Percentiles rank a stretch among this genome's conserved stretches.
phyloP scores from a whole-genome alignment of 2,888 invertebrate genomes.

The Frankliniella intonsa region DNA sequence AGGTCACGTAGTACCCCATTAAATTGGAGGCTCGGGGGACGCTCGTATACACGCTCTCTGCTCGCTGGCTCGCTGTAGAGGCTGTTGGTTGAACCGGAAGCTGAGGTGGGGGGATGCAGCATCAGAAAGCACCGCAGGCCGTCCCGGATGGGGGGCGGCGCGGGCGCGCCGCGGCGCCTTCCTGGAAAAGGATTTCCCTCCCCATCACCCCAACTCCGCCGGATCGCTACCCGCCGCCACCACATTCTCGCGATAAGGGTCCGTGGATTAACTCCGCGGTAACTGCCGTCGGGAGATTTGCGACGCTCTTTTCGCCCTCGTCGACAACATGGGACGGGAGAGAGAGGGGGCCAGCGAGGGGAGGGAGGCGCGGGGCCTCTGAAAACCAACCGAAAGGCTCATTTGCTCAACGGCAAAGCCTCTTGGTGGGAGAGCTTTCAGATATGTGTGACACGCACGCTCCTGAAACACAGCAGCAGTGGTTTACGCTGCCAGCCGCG shows the following conservation, averaged over 20 bases:
- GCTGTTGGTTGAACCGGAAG: no score
- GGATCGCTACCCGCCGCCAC: not conserved
- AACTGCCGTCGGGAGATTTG: slow-evolving; percentile 22
- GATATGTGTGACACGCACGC: not conserved
- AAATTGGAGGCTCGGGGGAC: no score
- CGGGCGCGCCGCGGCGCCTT: not conserved
- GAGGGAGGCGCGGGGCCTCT: not conserved
- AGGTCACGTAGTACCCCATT: no score
- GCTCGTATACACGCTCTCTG: no score
- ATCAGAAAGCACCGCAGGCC: not conserved
- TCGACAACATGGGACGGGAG: not conserved
- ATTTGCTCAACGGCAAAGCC: not conserved
- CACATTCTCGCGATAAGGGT: slow-evolving; percentile 4
- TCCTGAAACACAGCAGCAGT: no score
- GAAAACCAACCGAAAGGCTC: not conserved
- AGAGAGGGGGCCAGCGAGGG: not conserved
- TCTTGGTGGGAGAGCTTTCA: not conserved
- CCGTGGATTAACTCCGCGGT: slow-evolving; percentile 13
- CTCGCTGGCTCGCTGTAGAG: no score
- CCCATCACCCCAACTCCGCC: not conserved
- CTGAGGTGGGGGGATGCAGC: not conserved
- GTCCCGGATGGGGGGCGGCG: not conserved
- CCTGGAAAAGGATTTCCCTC: not conserved
- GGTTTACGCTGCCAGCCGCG: no score
- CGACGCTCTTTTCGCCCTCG: slow-evolving; percentile 15